Base-by-base conservation (phyloP, 2,888 invertebrate genomes). In the Acleris cristana region DNA sequence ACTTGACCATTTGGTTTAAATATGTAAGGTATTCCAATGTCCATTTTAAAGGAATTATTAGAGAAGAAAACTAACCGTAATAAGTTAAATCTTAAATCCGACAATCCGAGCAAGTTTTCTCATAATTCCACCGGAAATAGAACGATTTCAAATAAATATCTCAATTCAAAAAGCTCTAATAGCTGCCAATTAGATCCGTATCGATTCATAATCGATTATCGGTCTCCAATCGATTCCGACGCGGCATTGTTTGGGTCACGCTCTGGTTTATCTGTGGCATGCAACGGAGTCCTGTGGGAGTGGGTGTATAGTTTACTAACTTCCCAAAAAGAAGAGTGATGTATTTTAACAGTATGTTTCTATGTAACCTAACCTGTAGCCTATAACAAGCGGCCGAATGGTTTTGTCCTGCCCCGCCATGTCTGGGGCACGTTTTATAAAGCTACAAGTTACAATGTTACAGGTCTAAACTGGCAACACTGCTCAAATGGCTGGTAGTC, bases 181-280 rank as follows among this genome's bases (percentile, higher is more conserved):
- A 21, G 34, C 64, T 34, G 34, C 34, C 34, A 21, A 70, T 68
- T 68, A 65, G 62, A 70, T 68, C 64, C 58, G 67, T 68, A 65
- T 67, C 64, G 64, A 65, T 64, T 56, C 53, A 23, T 44, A 65
- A 59, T 60, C 65, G 51, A 45, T 26, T 23, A 59, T 49, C 51
- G 48, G 57, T 53, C 60, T 56, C 62, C 52, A 52, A 57, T 63
- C 60, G 60, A 67, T 62, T 70, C 16, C 30, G 10, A n/a, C 63
- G 56, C n/a, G 53, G 19, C 59, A 65, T 66, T 48, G 66, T 66
- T 48, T 52, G 16, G 56, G 66, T 62, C 66, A 62, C 66, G 66
- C 55, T 69, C 63, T 53, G 18, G 56, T 52, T 66, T 61, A 51
- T 58, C 57, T 58, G 4, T 58, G 45, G 44, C 19, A 60, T 12